Evolutionary conservation across 2,113 vertebrate species (phyloP), one percentile per base, ranked within the genome.

Genomic region (Agapornis roseicollis): DNA sequence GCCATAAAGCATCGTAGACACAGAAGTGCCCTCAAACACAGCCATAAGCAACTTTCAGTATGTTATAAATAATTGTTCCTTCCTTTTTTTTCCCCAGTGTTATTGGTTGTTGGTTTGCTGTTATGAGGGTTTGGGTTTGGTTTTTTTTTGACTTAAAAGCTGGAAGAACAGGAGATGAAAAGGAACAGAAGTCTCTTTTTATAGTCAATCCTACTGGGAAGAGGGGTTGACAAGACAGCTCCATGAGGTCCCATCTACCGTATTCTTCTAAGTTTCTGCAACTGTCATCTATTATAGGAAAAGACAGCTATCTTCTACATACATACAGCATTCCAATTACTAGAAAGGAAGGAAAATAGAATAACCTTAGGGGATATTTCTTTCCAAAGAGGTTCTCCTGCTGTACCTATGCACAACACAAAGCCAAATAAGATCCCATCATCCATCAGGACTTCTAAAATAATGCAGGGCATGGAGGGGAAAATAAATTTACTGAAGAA

Each of bases 151-250:
- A 82, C 28, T 25, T 72, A 90, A 92, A 88, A 46, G 6, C 77
- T 93, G 56, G 60, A 68, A 86, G 80, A 88, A 70, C 28, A 50
- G 42, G 80, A 80, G 72, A 83, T 47, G 18, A 63, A 93, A 90
- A 90, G 66, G 49, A 93, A 31, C 41, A 69, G 84, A 81, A 89
- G n/a, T 56, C 56, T 82, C 49, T 80, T 72, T 76, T 86, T 65
- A 81, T 24, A 52, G 72, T 15, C 10, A 84, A 0, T 52, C 31
- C 52, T 87, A 11, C 42, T 81, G 80, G 83, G 65, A 92, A 93
- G 73, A 90, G 42, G 69, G 42, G 65, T 60, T 94, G 93, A 94
- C 83, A 95, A 86, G 90, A 13, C 33, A 90, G 24, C 86, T 71
- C 89, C 86, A 69, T 79, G 86, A 94, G 77, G 84, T 94, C 86